phyloP scores from a whole-genome alignment of 2,113 vertebrate genomes.

The Eulacestoma nigropectus region DNA sequence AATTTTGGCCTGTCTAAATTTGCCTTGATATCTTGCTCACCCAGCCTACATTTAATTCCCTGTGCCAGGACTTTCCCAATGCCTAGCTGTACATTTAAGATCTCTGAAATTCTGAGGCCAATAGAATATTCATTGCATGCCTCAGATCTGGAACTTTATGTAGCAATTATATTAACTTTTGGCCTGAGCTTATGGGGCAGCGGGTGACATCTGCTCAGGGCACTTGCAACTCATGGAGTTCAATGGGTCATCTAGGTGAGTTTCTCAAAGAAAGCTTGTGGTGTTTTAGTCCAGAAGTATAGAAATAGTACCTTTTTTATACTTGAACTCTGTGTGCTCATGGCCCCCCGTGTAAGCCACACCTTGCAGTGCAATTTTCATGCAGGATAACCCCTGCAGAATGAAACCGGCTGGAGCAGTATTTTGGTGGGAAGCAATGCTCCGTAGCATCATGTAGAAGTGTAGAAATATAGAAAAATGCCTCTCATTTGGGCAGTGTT shows the following conservation, averaged over 20 bases:
- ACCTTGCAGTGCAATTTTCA: not conserved
- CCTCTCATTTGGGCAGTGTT: not conserved
- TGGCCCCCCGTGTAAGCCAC: not conserved
- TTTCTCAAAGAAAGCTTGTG: not conserved
- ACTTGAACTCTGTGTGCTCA: not conserved
- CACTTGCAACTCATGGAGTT: not conserved
- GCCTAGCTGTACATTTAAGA: not conserved
- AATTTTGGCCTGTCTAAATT: not conserved
- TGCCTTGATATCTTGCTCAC: not conserved
- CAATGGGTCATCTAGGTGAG: not conserved
- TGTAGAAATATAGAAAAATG: not conserved
- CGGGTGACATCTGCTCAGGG: not conserved
- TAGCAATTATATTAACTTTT: not conserved
- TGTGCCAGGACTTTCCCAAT: not conserved
- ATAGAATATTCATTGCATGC: not conserved
- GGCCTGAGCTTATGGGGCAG: not conserved
- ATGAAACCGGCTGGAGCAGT: not conserved
- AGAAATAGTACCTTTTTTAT: not conserved
- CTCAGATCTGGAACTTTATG: not conserved
- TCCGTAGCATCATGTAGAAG: not conserved
- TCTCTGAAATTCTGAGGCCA: not conserved
- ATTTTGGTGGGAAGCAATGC: not conserved
- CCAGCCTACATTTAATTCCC: not conserved
- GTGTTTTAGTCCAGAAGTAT: fast-evolving
- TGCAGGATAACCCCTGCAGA: not conserved